A percentile compares a stretch with the other conserved stretches of the same genome.
These are phyloP conservation scores for Urocynchramus pylzowi DNA, from an alignment of 2,113 vertebrate genomes.

Conservation along the genomic window DNA sequence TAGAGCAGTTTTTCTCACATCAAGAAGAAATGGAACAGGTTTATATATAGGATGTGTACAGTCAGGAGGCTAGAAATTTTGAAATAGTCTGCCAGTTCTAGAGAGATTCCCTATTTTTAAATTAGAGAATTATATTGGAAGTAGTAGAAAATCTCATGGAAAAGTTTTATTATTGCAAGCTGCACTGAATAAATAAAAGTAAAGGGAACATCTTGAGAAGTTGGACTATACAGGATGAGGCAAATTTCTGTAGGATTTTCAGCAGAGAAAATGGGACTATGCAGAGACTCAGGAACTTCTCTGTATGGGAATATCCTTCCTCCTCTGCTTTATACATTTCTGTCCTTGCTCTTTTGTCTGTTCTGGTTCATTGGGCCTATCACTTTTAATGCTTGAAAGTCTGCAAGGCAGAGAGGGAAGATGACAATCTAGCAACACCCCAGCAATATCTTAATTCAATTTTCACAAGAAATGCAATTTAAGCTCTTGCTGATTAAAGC, in stretches of 20 bases:
- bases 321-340: background rate
- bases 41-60: slow-evolving; percentile 42
- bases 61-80: slow-evolving; percentile 4
- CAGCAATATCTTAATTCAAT: background rate
- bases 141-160: background rate
- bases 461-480: background rate
- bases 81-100: slow-evolving; percentile 9
- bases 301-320: background rate
- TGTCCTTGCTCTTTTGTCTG: background rate
- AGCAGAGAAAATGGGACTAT: background rate
- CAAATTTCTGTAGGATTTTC: background rate
- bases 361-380: background rate
- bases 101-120: slow-evolving; percentile 45
- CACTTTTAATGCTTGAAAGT: background rate
- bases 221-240: background rate
- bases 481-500: background rate
- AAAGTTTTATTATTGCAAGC: background rate
- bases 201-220: background rate
- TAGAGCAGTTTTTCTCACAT: slow-evolving; percentile 54
- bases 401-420: background rate
- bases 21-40: slow-evolving; percentile 14
- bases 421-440: background rate
- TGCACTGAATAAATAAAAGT: background rate
- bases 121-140: background rate
- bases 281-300: background rate